Conservation (phyloP, 2,113 vertebrate species). For the Pagrus major region DNA sequence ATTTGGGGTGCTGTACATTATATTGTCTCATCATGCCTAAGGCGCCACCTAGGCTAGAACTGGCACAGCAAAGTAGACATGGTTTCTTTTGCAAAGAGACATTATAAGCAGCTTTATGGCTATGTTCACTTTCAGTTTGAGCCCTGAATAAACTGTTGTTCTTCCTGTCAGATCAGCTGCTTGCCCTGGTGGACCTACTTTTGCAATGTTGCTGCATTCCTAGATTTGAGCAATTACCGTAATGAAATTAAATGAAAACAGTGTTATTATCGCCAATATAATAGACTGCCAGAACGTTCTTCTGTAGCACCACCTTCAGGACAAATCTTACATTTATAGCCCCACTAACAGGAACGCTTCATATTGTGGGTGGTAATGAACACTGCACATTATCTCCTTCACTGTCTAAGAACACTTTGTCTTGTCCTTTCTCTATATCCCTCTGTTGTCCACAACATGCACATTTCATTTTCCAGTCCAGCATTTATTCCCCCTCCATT, state of each 20-base stretch:
- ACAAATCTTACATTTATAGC: neutral
- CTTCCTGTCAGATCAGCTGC: neutral
- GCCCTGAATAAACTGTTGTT: neutral
- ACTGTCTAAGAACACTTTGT: constrained; percentile 32
- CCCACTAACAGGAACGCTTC: neutral
- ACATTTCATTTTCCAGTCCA: constrained; percentile 10
- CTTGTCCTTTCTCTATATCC: constrained; percentile 3
- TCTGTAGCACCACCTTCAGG: constrained; percentile 13
- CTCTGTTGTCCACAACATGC: constrained; percentile 35
- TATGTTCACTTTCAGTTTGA: neutral
- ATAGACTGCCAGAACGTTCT: neutral
- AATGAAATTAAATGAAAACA: no score
- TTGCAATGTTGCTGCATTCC: neutral
- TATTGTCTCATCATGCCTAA: no score
- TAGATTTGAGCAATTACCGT: neutral
- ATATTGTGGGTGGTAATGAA: neutral
- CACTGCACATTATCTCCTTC: neutral
- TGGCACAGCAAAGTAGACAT: neutral
- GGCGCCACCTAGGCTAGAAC: neutral
- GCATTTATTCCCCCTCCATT: constrained; percentile 41
- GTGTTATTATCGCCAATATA: neutral
- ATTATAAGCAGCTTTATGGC: neutral
- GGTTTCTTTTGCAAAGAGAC: neutral
- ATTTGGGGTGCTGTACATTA: neutral
- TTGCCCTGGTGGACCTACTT: neutral